Conservation (phyloP, 1,140 invertebrate species). For the Drosophila pallidifrons region DNA sequence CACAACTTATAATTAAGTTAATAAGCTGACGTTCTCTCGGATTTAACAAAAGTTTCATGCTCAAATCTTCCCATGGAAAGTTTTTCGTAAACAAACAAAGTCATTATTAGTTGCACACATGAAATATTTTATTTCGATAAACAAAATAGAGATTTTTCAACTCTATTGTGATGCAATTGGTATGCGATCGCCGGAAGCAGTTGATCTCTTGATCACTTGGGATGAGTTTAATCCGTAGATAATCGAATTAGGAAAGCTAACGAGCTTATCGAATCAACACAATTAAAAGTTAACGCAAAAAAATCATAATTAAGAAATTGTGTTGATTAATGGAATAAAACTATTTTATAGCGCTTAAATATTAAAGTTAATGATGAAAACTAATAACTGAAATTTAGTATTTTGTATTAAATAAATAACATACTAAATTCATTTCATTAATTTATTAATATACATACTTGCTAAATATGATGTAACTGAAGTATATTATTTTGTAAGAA, state of each 20-base stretch:
- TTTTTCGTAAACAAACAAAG: conserved; percentile 35
- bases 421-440: no score
- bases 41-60: conserved; percentile 13
- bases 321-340: no score
- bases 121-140: background rate
- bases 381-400: no score
- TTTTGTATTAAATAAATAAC: no score
- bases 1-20: conserved; percentile 69
- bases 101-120: conserved; percentile 14
- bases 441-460: no score
- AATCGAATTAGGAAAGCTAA: background rate
- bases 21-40: conserved; percentile 40
- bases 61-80: conserved; percentile 68
- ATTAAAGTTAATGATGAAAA: no score
- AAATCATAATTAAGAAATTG: no score
- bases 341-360: no score
- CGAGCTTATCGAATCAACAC: no score
- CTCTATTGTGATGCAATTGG: background rate
- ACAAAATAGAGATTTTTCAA: background rate
- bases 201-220: background rate
- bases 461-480: no score
- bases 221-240: background rate
- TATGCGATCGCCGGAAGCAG: background rate
- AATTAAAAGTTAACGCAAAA: no score
- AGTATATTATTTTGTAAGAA: no score